Base-by-base conservation (phyloP, 92 coral and sea anemone species). In the Porites divaricata region DNA sequence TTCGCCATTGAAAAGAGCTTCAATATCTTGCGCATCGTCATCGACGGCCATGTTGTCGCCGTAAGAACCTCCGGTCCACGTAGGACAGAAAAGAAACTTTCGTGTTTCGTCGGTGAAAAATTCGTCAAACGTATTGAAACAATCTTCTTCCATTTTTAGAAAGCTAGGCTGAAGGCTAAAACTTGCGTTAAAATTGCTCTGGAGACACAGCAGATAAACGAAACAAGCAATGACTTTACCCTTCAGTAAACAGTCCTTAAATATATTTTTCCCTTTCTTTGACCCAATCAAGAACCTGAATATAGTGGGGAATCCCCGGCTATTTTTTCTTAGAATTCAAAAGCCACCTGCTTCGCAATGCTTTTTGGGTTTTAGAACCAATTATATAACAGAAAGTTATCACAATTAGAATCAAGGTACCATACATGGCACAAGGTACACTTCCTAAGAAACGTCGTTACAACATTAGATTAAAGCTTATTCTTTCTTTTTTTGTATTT, bases 1-100 rank as follows among this genome's bases (percentile, higher is more conserved):
- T 22, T 19, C 70, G 9, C 79, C 86, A 26, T 82, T 70, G 78
- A 82, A 82, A 15, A 82, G 72, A 61, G 72, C 69, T 61, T 74
- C 62, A 9, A 82, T 62, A 57, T 82, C 86, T 24, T 79, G 68
- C 6, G 12, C 76, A 22, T 53, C 71, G 15, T 81, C 41, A 20
- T 20, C 62, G 41, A 50, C 69, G 26, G 72, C 63, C 63, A 72
- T 72, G 20, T 59, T 57, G 67, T 24, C 50, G 51, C 16, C 52
- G n/a, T 62, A 20, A n/a, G 20, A 54, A 12, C 56, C 85, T 13
- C n/a, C 53, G 1, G 21, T 7, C 85, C 85, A 80, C 15, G 76
- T 5, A 58, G 56, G 19, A 20, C 45, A 59, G 24, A 73, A 26
- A 63, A 24, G 51, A 70, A 58, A 1, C 11, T 71, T 48, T 49